Conservation (phyloP, 2,888 invertebrate species). For the Blastobasis lacticolella region DNA sequence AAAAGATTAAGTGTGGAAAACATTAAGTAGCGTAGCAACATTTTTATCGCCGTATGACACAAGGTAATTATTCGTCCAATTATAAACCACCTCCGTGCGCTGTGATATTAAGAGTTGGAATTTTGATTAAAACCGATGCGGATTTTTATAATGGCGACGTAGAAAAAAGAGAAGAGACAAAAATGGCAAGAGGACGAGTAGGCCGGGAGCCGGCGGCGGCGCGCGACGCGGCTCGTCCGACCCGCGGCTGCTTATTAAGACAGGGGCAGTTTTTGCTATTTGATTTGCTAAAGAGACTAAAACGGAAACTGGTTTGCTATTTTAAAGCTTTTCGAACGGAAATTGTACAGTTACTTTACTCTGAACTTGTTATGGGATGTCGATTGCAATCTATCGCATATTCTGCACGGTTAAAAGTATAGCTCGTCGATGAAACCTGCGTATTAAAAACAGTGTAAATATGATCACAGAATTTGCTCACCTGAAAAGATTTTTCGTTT, state of each 20-base stretch:
- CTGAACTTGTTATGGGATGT: slow-evolving; percentile 52
- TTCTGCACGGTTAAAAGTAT: slow-evolving; percentile 1
- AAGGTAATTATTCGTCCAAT: slow-evolving; percentile 56
- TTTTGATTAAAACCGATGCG: slow-evolving; percentile 65
- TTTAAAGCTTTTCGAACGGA: slow-evolving; percentile 69
- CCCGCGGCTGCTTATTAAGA: slow-evolving; percentile 67
- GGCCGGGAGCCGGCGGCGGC: slow-evolving; percentile 26
- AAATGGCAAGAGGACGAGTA: slow-evolving; percentile 57
- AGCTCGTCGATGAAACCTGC: slow-evolving; percentile 15
- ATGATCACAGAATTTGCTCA: slow-evolving; percentile 20
- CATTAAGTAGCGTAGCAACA: slow-evolving; percentile 24
- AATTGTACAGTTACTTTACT: slow-evolving; percentile 70
- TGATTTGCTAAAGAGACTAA: slow-evolving; percentile 70
- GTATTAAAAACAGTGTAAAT: background rate
- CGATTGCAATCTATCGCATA: slow-evolving; percentile 13
- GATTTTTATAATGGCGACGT: slow-evolving; percentile 58
- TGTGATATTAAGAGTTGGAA: slow-evolving; percentile 59
- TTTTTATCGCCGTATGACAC: slow-evolving; percentile 48
- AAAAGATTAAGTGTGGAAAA: slow-evolving; percentile 29
- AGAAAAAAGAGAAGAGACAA: slow-evolving; percentile 57
- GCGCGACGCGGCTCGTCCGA: slow-evolving; percentile 59
- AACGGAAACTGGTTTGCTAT: slow-evolving; percentile 69
- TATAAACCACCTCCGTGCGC: slow-evolving; percentile 38
- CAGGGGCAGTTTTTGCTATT: slow-evolving; percentile 71
- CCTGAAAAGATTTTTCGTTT: slow-evolving; percentile 67